Conservation (phyloP, 2,113 vertebrate genomes). For the Leptocoma aspasia region DNA sequence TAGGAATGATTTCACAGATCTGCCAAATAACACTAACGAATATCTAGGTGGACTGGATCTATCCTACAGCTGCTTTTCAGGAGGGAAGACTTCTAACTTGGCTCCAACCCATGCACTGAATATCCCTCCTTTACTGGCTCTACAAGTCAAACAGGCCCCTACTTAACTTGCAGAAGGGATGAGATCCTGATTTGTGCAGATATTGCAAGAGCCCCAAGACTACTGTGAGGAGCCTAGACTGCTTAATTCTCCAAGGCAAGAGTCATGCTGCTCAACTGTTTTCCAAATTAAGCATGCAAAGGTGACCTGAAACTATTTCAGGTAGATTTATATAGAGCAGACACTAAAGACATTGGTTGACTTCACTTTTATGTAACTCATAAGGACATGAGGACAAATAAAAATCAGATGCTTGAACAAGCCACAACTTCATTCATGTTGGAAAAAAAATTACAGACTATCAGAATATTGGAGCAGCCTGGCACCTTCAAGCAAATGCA, state of each 20-base stretch:
- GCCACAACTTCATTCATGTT: not conserved
- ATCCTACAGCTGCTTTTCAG: not conserved
- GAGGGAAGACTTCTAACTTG: not conserved
- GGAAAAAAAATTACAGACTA: not conserved
- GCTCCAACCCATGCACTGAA: not conserved
- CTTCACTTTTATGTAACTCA: constrained; percentile 22
- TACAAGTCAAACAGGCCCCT: not conserved
- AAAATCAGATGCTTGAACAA: constrained; percentile 1
- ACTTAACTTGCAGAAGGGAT: not conserved
- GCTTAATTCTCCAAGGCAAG: constrained; percentile 19
- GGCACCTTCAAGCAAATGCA: not conserved
- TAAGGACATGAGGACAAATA: constrained; percentile 26
- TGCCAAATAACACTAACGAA: not conserved
- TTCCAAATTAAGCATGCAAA: constrained; percentile 53
- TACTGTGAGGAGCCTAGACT: not conserved
- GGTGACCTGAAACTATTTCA: constrained; percentile 63
- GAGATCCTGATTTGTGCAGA: not conserved
- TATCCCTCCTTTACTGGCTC: constrained; percentile 33
- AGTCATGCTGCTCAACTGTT: constrained; percentile 27
- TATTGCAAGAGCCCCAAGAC: not conserved
- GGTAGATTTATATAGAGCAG: constrained; percentile 54
- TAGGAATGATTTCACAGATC: not conserved
- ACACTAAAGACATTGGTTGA: constrained; percentile 16
- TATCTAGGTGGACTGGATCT: not conserved
- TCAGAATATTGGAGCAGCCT: not conserved